Evolutionary conservation across 2,888 invertebrate genomes (phyloP).

Genomic region (Encarsia formosa): DNA sequence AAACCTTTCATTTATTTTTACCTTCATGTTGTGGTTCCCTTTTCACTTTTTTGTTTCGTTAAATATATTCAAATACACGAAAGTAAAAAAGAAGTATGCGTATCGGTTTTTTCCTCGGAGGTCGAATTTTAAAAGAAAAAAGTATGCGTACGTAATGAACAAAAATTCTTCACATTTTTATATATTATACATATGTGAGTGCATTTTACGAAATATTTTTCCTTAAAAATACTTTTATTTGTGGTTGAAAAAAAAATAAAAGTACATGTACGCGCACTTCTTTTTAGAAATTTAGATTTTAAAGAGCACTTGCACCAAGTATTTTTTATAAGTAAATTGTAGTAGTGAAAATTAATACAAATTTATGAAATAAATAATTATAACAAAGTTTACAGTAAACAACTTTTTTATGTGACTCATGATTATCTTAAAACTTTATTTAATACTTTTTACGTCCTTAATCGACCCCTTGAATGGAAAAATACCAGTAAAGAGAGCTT

Average conservation of each 20-base stretch:
- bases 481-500: no score
- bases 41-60: neutral
- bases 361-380: neutral
- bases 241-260: neutral
- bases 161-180: no score
- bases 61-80: neutral
- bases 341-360: neutral
- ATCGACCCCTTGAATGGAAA: no score
- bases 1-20: no score
- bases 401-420: no score
- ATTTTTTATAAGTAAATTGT: constrained; percentile 4
- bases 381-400: no score
- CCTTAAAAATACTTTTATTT: neutral
- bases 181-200: no score
- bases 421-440: no score
- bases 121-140: constrained; percentile 29
- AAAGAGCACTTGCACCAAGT: neutral
- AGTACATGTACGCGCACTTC: constrained; percentile 18
- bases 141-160: constrained; percentile 8
- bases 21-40: no score
- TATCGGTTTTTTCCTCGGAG: constrained; percentile 32
- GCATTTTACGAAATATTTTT: no score
- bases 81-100: constrained; percentile 35
- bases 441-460: no score
- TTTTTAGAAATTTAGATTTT: neutral